Evolutionary conservation across 2,888 invertebrate species (phyloP).

Genomic region (Auanema freiburgensis): DNA sequence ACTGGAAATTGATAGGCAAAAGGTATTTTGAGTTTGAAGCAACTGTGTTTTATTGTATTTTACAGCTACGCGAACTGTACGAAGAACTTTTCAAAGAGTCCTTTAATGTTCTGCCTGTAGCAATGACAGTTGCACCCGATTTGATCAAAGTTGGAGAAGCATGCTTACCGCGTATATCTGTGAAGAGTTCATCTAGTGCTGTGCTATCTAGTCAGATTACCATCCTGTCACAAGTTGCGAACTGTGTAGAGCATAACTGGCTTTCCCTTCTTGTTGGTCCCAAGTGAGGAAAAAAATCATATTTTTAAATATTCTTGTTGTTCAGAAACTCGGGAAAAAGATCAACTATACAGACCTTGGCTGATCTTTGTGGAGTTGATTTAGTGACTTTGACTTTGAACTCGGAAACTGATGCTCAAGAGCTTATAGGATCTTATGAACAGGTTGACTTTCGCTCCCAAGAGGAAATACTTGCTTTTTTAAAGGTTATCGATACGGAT

Average conservation of each 20-base stretch:
- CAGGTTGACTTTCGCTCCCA: slow-evolving; percentile 73
- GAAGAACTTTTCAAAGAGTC: slow-evolving; percentile 3
- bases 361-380: slow-evolving; percentile 77
- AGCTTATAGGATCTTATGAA: slow-evolving; percentile 94
- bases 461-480: not conserved
- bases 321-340: slow-evolving; percentile 78
- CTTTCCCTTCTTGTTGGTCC: slow-evolving; percentile 80
- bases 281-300: not conserved
- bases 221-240: slow-evolving; percentile 78
- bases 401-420: slow-evolving; percentile 89
- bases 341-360: slow-evolving; percentile 76
- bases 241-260: slow-evolving; percentile 89
- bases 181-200: slow-evolving; percentile 5
- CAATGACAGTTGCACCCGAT: slow-evolving; percentile 13
- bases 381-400: slow-evolving; percentile 81
- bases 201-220: slow-evolving; percentile 67
- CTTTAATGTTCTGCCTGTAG: not conserved
- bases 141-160: slow-evolving; percentile 21
- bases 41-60: too few species aligned
- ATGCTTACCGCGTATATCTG: not conserved
- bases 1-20: slow-evolving; percentile 76
- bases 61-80: slow-evolving; percentile 5
- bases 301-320: slow-evolving; percentile 35
- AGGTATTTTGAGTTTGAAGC: slow-evolving; percentile 50
- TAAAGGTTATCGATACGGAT: slow-evolving; percentile 31